Evolutionary conservation across 2,113 vertebrate species (phyloP), one percentile per base, ranked within the genome.

Genomic region (Cheilinus undulatus): DNA sequence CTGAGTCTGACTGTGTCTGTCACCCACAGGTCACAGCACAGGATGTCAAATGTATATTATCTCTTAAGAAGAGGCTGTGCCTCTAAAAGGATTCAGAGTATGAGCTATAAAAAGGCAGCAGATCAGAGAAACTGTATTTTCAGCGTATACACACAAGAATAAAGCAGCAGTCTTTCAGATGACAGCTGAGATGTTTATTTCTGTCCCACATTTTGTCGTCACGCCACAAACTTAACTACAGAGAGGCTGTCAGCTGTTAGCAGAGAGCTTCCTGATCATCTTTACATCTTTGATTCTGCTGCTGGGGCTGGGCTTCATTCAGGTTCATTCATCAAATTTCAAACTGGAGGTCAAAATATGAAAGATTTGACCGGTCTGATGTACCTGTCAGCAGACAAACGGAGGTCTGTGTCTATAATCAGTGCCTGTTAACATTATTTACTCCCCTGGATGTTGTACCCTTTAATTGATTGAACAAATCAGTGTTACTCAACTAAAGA

Each of bases 121-220:
- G 22, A 80, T 78, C 24, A 69, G 59, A 84, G 52, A 28, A 53
- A 24, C 15, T 40, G 49, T 50, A 40, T 53, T 73, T 73, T 78
- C 54, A 45, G 61, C 8, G 60, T 80, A 27, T 11, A 22, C n/a
- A 62, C 60, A 57, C 46, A 12, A 60, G 32, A 54, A 22, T 38
- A 24, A 64, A 80, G 48, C 20, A 63, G 28, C n/a, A 40, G 50
- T 28, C 19, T 66, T 78, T 78, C 24, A 77, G 74, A 72, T 76
- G 73, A 84, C 82, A 85, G 11, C 56, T 63, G 51, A 82, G 36
- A 66, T 42, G 14, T 42, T 42, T 17, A 42, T 17, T 17, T 40
- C 38, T 40, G 38, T 17, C 12, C 15, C 10, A 19, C 24, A n/a
- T 27, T 48, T 70, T 73, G 51, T 61, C 30, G 1, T 76, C 54